A percentile compares a stretch with the other conserved stretches of the same genome.
Evolutionary conservation across 2,113 vertebrate genomes (phyloP).

Genomic region (Vidua chalybeata): DNA sequence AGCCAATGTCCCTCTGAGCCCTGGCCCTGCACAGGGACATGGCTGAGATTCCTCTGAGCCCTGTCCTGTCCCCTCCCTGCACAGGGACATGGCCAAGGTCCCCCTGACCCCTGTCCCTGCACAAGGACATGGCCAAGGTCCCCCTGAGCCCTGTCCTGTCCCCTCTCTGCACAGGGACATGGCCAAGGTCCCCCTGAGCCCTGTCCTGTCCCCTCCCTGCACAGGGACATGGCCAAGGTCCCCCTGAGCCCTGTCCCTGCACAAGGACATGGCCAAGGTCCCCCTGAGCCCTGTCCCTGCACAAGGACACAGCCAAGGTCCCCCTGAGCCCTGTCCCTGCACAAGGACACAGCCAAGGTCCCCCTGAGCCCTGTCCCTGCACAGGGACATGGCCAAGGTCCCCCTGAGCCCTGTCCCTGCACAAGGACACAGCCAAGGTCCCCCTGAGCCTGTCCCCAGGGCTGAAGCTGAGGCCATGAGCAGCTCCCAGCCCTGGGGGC

Average conservation of each 20-base stretch:
- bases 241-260: neutral
- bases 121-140: no score
- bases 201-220: neutral
- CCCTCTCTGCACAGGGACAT: rapidly evolving
- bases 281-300: neutral
- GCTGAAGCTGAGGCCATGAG: neutral
- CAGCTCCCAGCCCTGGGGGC: neutral
- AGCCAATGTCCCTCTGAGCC: neutral
- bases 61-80: no score
- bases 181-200: neutral
- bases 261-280: rapidly evolving
- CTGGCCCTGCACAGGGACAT: neutral
- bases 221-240: rapidly evolving
- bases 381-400: rapidly evolving
- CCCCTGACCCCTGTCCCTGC: no score
- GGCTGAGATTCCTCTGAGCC: no score
- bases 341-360: rapidly evolving
- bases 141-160: neutral
- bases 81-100: neutral
- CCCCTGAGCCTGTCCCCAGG: neutral
- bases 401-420: neutral
- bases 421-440: rapidly evolving
- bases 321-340: neutral
- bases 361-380: neutral
- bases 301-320: rapidly evolving